These are phyloP conservation scores for Oxyura jamaicensis DNA, from an alignment of 2,113 vertebrate genomes.

Conservation along the genomic window DNA sequence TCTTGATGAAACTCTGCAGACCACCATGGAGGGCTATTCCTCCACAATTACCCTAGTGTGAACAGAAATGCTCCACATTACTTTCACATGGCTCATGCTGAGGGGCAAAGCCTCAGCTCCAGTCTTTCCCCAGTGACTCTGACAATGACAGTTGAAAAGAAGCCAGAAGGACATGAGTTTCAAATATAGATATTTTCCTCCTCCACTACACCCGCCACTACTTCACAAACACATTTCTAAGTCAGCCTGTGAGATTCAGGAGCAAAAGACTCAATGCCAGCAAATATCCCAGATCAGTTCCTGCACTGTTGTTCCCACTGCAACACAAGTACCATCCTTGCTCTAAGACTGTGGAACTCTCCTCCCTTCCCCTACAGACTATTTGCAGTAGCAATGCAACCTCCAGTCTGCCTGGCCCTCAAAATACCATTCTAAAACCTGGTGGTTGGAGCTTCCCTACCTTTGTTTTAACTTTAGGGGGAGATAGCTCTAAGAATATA, in stretches of 20 bases:
- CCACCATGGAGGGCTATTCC: background rate
- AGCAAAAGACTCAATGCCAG: background rate
- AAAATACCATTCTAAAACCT: no score
- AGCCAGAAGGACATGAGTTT: background rate
- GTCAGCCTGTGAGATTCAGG: background rate
- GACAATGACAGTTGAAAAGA: background rate
- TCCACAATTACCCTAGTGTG: background rate
- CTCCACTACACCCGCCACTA: background rate
- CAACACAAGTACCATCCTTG: no score
- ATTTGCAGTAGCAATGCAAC: no score
- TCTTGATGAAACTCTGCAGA: background rate
- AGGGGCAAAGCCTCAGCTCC: background rate
- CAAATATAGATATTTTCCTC: background rate
- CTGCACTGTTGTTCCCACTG: no score
- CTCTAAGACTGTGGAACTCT: no score
- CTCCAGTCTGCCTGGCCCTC: no score
- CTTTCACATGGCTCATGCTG: background rate
- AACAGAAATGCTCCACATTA: background rate
- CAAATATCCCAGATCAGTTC: background rate
- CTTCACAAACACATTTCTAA: background rate
- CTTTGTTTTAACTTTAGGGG: background rate
- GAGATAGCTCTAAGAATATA: background rate
- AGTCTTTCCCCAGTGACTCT: background rate
- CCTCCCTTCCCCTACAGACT: no score
- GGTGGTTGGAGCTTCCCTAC: background rate